These are phyloP conservation scores for Oedothorax gibbosus DNA, from an alignment of 1,140 invertebrate genomes.

Conservation along the genomic window DNA sequence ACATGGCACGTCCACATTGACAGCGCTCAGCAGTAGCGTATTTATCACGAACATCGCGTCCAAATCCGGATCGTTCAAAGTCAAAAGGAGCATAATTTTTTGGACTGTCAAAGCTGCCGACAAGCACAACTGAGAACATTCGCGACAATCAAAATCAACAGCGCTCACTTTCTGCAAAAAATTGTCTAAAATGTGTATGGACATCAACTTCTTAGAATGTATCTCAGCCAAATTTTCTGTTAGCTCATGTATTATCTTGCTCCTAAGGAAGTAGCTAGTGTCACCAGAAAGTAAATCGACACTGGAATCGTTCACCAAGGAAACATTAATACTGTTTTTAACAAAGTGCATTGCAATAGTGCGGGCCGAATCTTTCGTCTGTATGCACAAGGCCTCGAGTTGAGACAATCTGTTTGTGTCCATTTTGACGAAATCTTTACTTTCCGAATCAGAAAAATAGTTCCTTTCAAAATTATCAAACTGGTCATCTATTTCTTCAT, in stretches of 20 bases:
- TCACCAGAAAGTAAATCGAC: not conserved
- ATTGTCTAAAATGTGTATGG: not conserved
- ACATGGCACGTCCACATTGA: not conserved
- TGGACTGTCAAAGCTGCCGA: not conserved
- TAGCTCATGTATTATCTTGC: not conserved
- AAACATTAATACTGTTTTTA: not conserved
- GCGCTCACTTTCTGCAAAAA: not conserved
- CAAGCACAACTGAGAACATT: not conserved
- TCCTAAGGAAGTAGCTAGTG: not conserved
- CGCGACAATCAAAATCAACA: not conserved
- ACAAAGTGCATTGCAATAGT: not conserved
- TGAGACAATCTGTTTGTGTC: not conserved
- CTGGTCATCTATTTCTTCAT: too few species aligned
- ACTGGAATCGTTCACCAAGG: not conserved
- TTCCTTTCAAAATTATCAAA: not conserved
- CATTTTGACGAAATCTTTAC: not conserved
- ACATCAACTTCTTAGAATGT: not conserved
- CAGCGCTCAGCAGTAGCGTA: not conserved
- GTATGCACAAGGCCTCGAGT: not conserved
- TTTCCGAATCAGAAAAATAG: not conserved
- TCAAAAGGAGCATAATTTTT: conserved; percentile 9
- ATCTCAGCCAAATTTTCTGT: not conserved
- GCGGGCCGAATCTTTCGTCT: not conserved
- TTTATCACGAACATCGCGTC: not conserved
- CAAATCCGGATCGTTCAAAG: not conserved